A percentile compares a stretch with the other conserved stretches of the same genome.
Conservation (phyloP, 2,888 invertebrate species). For the Adineta ricciae region DNA sequence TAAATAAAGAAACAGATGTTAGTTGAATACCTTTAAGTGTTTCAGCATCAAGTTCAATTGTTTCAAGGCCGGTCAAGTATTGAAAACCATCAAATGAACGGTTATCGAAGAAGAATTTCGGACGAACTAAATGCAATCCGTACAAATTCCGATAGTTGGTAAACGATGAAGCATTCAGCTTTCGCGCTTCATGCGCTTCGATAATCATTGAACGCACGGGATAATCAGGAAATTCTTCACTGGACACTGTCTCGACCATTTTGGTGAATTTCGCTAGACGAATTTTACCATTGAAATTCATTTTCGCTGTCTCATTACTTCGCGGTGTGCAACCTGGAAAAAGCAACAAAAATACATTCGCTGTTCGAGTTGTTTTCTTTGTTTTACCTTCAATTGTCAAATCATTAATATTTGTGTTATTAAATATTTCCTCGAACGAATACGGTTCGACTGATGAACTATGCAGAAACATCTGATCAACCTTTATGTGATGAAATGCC, state of each 20-base stretch:
- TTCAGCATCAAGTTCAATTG: background rate
- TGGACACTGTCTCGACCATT: background rate
- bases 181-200: slow-evolving; percentile 10
- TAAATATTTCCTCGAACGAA: slow-evolving; percentile 8
- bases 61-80: background rate
- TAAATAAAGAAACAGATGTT: background rate
- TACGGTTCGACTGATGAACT: background rate
- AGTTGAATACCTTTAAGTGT: background rate
- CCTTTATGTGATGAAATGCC: background rate
- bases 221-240: background rate
- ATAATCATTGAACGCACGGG: background rate
- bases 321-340: background rate
- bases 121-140: background rate
- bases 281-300: slow-evolving; percentile 1
- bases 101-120: slow-evolving; percentile 8
- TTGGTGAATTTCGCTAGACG: slow-evolving; percentile 7
- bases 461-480: background rate
- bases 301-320: background rate
- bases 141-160: background rate
- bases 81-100: slow-evolving; percentile 12
- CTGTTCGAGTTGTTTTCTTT: too few relatives aligned
- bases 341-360: background rate
- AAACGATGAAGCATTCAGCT: background rate
- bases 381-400: slow-evolving; percentile 7
- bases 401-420: slow-evolving; percentile 12